Evolutionary conservation across 2,797 vertebrate genomes (phyloP).

Genomic region (Acrocephalus scirpaceus): DNA sequence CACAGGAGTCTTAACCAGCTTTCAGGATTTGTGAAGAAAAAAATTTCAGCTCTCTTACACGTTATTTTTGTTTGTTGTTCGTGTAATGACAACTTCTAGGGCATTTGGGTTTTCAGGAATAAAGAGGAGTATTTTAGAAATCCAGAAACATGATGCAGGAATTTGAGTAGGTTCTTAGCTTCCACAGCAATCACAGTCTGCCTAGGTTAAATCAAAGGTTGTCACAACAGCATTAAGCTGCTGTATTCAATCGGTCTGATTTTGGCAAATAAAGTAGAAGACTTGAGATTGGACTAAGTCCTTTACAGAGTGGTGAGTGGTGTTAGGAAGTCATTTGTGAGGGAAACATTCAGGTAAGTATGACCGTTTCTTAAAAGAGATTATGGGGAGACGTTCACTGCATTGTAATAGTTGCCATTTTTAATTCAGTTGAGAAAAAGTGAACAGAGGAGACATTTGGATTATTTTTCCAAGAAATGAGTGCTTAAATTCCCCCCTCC

Average conservation of each 20-base stretch:
- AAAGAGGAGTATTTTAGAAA: background rate
- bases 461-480: conserved; percentile 11
- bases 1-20: background rate
- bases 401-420: conserved; percentile 25
- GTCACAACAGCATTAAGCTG: background rate
- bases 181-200: background rate
- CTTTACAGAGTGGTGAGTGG: background rate
- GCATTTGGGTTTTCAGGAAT: background rate
- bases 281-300: background rate
- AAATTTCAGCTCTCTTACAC: background rate
- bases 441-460: background rate
- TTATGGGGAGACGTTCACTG: background rate
- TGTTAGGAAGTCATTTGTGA: background rate
- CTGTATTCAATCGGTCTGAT: background rate
- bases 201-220: background rate
- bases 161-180: background rate
- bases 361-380: background rate
- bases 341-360: conserved; percentile 58
- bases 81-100: background rate
- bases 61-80: background rate
- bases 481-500: background rate
- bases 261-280: background rate
- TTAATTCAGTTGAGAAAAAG: background rate
- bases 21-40: background rate
- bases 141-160: background rate